Evolutionary conservation across 2,113 vertebrate genomes (phyloP), one percentile per base, ranked within the genome.

Genomic region (Solenodon paradoxus): DNA sequence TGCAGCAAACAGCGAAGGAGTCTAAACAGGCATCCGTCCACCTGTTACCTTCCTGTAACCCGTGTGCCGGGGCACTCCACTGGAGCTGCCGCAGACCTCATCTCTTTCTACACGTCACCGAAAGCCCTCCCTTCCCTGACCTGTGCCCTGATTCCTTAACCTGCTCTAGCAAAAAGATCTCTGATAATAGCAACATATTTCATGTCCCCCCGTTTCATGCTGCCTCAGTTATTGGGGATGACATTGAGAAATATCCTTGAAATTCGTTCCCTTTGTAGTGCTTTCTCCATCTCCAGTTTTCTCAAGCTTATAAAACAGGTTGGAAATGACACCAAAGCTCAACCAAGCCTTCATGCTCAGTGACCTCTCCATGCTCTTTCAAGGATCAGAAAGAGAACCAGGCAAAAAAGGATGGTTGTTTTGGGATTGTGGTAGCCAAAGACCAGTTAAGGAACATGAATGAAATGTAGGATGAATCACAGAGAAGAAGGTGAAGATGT

Each of bases 311-410:
- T 61, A 88, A 85, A 28, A 45, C 13, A 72, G 38, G 94, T 95
- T 93, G 66, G 77, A 84, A 91, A 81, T 85, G 38, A 89, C 69
- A 88, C 32, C 28, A 55, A 63, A 35, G 49, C 51, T 69, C 26
- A 95, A 51, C 61, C 11, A 68, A 22, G 53, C 16, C n/a, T 91
- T 49, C 82, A 40, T 92, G 57, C 63, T 80, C 49, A 71, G 30
- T 57, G 77, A 80, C 28, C 55, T 96, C 49, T 61, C 35, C 85
- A 88, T 80, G 38, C 17, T 78, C 55, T 78, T 92, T 95, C 74
- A 88, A 85, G 49, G 77, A 95, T 69, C 64, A 88, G 93, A 97
- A 96, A 68, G 88, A 95, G 85, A 97, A 96, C 85, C 92, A 38
- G 66, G 89, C 11, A 63, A 75, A 71, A n/a, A 40, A 15, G 6